Percentiles rank a stretch among this genome's conserved stretches.
These are phyloP conservation scores for Cerastis rubricosa DNA, from an alignment of 2,888 invertebrate genomes.

Conservation along the genomic window DNA sequence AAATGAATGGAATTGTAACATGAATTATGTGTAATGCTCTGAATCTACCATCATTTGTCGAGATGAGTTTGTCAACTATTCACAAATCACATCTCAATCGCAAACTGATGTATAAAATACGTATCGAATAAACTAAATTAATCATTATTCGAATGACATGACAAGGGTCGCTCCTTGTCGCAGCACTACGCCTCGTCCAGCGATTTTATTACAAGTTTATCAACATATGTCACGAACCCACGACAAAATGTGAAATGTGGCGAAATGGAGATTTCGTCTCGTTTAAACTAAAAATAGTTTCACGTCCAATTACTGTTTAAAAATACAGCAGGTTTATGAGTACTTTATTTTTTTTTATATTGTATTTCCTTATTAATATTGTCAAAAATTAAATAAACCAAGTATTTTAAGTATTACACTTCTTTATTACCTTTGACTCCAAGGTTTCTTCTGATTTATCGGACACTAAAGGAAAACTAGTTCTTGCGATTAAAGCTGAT, in stretches of 20 bases:
- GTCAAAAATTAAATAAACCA: conserved; percentile 38
- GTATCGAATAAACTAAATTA: background rate
- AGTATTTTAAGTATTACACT: conserved; percentile 42
- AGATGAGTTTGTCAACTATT: conserved; percentile 28
- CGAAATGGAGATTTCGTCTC: conserved; percentile 25
- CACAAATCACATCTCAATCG: background rate
- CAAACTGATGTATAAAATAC: background rate
- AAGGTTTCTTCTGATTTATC: conserved; percentile 44
- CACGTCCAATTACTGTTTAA: conserved; percentile 41
- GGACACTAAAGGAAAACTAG: conserved; percentile 42
- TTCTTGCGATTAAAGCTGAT: conserved; percentile 25
- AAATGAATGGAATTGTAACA: conserved; percentile 57
- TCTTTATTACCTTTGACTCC: conserved; percentile 34
- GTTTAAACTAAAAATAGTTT: conserved; percentile 43
- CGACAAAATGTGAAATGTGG: conserved; percentile 28
- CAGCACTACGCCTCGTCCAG: conserved; percentile 47
- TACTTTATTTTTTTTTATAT: conserved; percentile 39
- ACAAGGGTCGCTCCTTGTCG: background rate
- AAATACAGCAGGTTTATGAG: conserved; percentile 33
- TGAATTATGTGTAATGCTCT: conserved; percentile 36
- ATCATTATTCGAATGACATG: conserved; percentile 23
- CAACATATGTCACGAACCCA: conserved; percentile 72
- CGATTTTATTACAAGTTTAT: conserved; percentile 69
- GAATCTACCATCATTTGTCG: conserved; percentile 39
- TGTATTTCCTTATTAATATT: conserved; percentile 43